Evolutionary conservation across 35 echinoderm and acorn worm species (phyloP).

Genomic region (Ophiothrix spiculata): DNA sequence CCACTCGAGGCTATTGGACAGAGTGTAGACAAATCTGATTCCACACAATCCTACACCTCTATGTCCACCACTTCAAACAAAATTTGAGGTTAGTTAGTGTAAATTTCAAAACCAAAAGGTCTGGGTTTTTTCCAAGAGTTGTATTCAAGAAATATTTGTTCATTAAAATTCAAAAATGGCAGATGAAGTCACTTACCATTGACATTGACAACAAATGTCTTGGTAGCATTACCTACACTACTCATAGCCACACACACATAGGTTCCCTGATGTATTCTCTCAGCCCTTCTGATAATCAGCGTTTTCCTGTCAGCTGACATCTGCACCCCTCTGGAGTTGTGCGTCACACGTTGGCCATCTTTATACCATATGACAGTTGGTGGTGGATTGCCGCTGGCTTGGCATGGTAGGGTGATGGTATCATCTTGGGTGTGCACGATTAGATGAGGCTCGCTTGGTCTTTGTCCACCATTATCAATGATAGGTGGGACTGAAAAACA

Average conservation of each 20-base stretch:
- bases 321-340: conserved; percentile 43
- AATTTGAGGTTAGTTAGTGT: neutral
- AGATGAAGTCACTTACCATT: conserved; percentile 60
- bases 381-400: conserved; percentile 65
- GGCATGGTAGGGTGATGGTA: conserved; percentile 52
- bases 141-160: neutral
- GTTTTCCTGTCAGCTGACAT: conserved; percentile 35
- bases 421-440: conserved; percentile 24
- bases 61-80: too few species aligned
- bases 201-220: conserved; percentile 47
- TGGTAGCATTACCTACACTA: conserved; percentile 63
- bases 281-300: conserved; percentile 49
- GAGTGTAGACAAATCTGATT: too few species aligned
- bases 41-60: too few species aligned
- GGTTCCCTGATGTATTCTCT: conserved; percentile 51
- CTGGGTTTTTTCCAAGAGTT: neutral
- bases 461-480: too few species aligned
- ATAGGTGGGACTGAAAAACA: too few species aligned
- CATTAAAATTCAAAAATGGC: too few species aligned
- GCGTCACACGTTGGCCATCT: conserved; percentile 53
- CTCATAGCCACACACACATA: conserved; percentile 68
- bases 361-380: conserved; percentile 82
- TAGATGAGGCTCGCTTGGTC: too few species aligned
- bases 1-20: too few species aligned
- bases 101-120: neutral